Conservation (phyloP, 92 coral and sea anemone species). For the Palythoa grandiflora region DNA sequence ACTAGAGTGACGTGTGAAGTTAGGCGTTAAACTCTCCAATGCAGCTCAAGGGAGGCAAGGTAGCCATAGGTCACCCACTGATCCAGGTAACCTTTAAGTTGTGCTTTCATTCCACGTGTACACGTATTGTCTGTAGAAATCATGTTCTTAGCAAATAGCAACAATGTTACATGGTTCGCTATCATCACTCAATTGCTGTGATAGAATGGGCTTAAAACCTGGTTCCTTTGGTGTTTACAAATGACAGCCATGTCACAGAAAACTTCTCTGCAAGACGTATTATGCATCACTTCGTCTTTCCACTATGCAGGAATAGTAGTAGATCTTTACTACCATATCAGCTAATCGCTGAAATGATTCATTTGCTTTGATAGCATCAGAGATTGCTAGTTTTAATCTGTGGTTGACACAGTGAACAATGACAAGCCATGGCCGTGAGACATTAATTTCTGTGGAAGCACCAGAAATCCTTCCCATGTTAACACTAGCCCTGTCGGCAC, state of each 20-base stretch:
- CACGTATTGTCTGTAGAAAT: constrained; percentile 51
- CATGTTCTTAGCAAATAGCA: constrained; percentile 58
- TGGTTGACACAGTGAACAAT: constrained; percentile 45
- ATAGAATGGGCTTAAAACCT: constrained; percentile 58
- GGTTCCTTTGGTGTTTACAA: constrained; percentile 39
- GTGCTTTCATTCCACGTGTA: constrained; percentile 46
- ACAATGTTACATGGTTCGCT: constrained; percentile 45
- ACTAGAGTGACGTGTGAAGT: constrained; percentile 59
- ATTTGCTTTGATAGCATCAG: constrained; percentile 19
- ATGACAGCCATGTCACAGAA: constrained; percentile 52
- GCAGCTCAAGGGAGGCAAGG: constrained; percentile 57
- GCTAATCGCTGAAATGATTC: constrained; percentile 18
- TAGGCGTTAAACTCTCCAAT: constrained; percentile 53
- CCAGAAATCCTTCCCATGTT: neutral
- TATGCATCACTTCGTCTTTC: constrained; percentile 41
- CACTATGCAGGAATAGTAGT: constrained; percentile 36
- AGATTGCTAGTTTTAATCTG: neutral
- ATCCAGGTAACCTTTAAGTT: constrained; percentile 36
- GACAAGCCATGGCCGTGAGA: constrained; percentile 18
- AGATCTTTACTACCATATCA: constrained; percentile 37
- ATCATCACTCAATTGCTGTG: constrained; percentile 53
- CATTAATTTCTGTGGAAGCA: neutral
- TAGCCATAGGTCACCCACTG: constrained; percentile 56
- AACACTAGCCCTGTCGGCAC: neutral
- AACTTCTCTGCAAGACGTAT: constrained; percentile 53